Percentiles rank a stretch among this genome's conserved stretches.
Evolutionary conservation across 1,140 invertebrate species (phyloP).

Genomic region (Phymastichus coffea): DNA sequence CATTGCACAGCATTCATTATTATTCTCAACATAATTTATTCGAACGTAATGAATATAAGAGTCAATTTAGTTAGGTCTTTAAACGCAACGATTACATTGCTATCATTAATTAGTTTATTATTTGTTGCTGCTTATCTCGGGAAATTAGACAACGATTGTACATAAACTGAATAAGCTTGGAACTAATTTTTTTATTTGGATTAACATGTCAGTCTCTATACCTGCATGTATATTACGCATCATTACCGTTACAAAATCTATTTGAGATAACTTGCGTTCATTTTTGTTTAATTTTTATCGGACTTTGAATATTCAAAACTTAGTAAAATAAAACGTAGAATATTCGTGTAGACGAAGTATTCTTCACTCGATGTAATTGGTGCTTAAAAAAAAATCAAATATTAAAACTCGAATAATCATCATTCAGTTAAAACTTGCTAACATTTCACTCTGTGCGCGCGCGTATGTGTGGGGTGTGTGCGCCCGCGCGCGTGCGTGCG

Average conservation of each 20-base stretch:
- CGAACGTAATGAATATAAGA: conserved; percentile 33
- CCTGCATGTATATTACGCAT: conserved; percentile 7
- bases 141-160: conserved; percentile 5
- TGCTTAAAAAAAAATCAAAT: too few relatives aligned
- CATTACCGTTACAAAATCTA: conserved; percentile 32
- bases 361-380: too few relatives aligned
- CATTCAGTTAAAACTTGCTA: too few relatives aligned
- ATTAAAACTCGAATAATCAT: too few relatives aligned
- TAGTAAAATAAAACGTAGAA: conserved; percentile 7
- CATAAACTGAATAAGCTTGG: conserved; percentile 28
- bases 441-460: too few relatives aligned
- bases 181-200: conserved; percentile 16
- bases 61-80: conserved; percentile 25
- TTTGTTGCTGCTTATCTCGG: conserved; percentile 17
- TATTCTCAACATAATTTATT: conserved; percentile 33
- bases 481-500: too few relatives aligned
- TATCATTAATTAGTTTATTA: conserved; percentile 13
- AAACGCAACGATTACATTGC: conserved; percentile 27
- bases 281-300: too few relatives aligned
- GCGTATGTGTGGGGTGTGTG: too few relatives aligned
- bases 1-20: neutral
- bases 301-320: conserved; percentile 9
- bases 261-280: conserved; percentile 5
- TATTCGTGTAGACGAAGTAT: neutral
- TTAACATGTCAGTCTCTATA: conserved; percentile 26